Percentiles rank a stretch among this genome's conserved stretches.
Conservation (phyloP, 2,113 vertebrate genomes). For the Plotosus lineatus region DNA sequence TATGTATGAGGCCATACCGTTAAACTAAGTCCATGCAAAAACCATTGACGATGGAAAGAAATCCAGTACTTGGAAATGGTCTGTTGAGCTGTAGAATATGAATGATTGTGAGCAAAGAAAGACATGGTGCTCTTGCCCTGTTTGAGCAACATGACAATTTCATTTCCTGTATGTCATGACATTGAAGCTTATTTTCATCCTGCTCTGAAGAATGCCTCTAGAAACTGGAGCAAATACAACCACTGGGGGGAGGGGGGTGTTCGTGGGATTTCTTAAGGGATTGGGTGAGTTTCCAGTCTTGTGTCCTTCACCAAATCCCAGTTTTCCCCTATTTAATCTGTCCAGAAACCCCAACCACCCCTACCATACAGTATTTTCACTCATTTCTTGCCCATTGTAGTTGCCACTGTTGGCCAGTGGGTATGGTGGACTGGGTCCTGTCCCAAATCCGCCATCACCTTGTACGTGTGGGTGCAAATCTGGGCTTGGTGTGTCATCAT, state of each 20-base stretch:
- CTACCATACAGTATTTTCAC: slow-evolving; percentile 91
- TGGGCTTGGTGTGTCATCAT: slow-evolving; percentile 92
- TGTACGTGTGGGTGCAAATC: slow-evolving; percentile 88
- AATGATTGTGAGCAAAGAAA: not conserved
- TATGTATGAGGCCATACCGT: slow-evolving; percentile 23
- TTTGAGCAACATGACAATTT: not conserved
- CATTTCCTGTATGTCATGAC: slow-evolving; percentile 1
- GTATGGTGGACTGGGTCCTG: slow-evolving; percentile 93
- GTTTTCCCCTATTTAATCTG: slow-evolving; percentile 5
- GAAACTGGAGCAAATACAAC: not conserved
- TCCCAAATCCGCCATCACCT: slow-evolving; percentile 88
- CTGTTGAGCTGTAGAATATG: not conserved
- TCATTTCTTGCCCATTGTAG: slow-evolving; percentile 93
- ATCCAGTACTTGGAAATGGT: not conserved
- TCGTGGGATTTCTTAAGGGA: slow-evolving; percentile 11
- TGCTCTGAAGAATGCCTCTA: not conserved
- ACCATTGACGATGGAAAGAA: not conserved
- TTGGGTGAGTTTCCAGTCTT: slow-evolving; percentile 14
- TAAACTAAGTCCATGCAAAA: slow-evolving; percentile 8
- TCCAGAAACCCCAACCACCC: slow-evolving; percentile 47
- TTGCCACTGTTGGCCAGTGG: slow-evolving; percentile 89
- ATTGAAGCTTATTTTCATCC: not conserved
- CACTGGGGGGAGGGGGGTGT: too few species aligned
- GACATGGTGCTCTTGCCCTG: not conserved
- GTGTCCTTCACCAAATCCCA: slow-evolving; percentile 22